Evolutionary conservation across 2,888 invertebrate species (phyloP), one percentile per base, ranked within the genome.

Genomic region (Belgica antarctica): DNA sequence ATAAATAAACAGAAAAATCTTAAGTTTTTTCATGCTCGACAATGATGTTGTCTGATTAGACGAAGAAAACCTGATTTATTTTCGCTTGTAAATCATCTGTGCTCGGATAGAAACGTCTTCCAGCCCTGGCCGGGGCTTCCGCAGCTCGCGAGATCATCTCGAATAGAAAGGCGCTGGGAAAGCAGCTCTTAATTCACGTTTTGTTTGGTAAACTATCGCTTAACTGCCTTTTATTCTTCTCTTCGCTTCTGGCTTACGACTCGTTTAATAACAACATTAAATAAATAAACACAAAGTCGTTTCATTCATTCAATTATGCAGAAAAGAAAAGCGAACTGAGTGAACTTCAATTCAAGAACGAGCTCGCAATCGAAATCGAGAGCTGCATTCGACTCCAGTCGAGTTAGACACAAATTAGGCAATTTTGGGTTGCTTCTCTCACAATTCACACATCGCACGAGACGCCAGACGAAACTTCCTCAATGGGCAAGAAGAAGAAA

Each of bases 231-330:
- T n/a, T n/a, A n/a, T n/a, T n/a, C n/a, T n/a, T n/a, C n/a, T n/a
- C n/a, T n/a, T n/a, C n/a, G n/a, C n/a, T n/a, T n/a, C n/a, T n/a
- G n/a, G n/a, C n/a, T n/a, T n/a, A n/a, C n/a, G n/a, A n/a, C n/a
- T n/a, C n/a, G n/a, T n/a, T n/a, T n/a, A n/a, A n/a, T n/a, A n/a
- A n/a, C n/a, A n/a, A n/a, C n/a, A n/a, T n/a, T 41, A 15, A 41
- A 19, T 52, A 52, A 52, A 52, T 63, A 10, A 10, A 36, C 27
- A 65, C 46, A 65, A 65, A 65, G 65, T 41, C 46, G 47, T 25
- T 46, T 65, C 65, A 66, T 25, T 66, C 65, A 66, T 66, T 47
- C 47, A 46, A 41, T 46, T 66, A 66, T 66, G 65, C 65, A 66
- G 25, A 47, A 36, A 47, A 7, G 15, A 22, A 31, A 62, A 65